Percentiles rank a stretch among this genome's conserved stretches.
Conservation (phyloP, 2,888 invertebrate genomes). For the Drosophila putrida region DNA sequence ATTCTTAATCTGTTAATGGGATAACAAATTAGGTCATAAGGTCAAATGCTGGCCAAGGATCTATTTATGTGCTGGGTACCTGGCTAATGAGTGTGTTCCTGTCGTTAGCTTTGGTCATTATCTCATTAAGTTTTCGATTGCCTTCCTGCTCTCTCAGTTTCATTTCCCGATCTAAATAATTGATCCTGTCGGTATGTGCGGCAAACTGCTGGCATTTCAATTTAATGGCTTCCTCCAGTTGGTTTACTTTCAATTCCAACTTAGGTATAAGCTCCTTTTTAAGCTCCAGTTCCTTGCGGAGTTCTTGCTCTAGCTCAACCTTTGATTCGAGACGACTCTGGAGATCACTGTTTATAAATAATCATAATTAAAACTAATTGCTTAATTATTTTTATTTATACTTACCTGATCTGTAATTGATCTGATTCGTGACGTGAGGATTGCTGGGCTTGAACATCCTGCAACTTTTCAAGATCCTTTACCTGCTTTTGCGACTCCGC, state of each 20-base stretch:
- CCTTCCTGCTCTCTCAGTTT: constrained; percentile 75
- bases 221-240: constrained; percentile 75
- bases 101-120: constrained; percentile 71
- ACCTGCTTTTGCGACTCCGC: constrained; percentile 9
- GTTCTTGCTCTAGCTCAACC: neutral
- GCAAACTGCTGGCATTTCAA: constrained; percentile 68
- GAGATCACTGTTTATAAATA: constrained; percentile 25
- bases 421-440: neutral
- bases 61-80: constrained; percentile 36
- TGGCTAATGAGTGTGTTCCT: constrained; percentile 64
- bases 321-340: neutral
- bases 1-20: constrained; percentile 67
- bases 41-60: too few relatives aligned
- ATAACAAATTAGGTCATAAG: neutral
- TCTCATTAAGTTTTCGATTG: constrained; percentile 68
- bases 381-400: neutral
- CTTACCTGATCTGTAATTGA: constrained; percentile 19
- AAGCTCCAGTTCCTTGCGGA: constrained; percentile 61
- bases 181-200: constrained; percentile 76
- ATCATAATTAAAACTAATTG: neutral
- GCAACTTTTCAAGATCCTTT: constrained; percentile 1
- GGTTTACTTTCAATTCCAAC: constrained; percentile 41
- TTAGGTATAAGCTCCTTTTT: constrained; percentile 56
- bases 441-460: neutral
- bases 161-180: constrained; percentile 56